Evolutionary conservation across 2,888 invertebrate species (phyloP).

Genomic region (Odontocerum albicorne): DNA sequence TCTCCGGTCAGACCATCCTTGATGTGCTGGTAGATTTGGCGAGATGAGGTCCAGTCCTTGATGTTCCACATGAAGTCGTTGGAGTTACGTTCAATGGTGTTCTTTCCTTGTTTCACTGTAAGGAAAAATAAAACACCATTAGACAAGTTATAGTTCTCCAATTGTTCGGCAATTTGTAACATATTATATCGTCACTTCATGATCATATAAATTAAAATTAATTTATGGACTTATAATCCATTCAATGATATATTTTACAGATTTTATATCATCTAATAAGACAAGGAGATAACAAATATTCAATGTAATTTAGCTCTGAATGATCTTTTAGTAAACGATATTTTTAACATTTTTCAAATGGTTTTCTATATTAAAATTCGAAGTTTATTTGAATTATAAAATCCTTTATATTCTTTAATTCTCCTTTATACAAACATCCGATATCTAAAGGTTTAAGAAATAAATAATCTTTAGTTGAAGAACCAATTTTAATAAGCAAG

Average conservation of each 20-base stretch:
- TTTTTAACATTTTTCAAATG: too few relatives aligned
- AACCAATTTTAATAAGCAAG: background rate
- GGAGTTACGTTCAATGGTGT: constrained; percentile 57
- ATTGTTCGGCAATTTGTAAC: background rate
- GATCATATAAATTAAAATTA: too few relatives aligned
- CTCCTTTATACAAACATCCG: too few relatives aligned
- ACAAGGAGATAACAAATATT: background rate
- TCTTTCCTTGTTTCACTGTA: constrained; percentile 51
- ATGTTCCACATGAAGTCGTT: constrained; percentile 59
- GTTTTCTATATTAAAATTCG: too few relatives aligned
- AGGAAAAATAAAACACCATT: background rate
- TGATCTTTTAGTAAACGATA: background rate
- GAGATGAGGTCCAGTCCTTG: constrained; percentile 54
- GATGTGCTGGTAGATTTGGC: constrained; percentile 52
- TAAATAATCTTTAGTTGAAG: background rate
- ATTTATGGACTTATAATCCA: too few relatives aligned
- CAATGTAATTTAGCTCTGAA: background rate
- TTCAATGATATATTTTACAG: too few relatives aligned
- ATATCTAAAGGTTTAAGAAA: too few relatives aligned
- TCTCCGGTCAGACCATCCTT: constrained; percentile 51
- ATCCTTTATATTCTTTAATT: too few relatives aligned
- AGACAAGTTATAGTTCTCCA: background rate
- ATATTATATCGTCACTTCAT: background rate
- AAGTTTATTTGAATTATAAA: too few relatives aligned
- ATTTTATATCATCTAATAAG: too few relatives aligned